phyloP scores from a whole-genome alignment of 1,140 invertebrate species.

The Latrodectus geometricus region DNA sequence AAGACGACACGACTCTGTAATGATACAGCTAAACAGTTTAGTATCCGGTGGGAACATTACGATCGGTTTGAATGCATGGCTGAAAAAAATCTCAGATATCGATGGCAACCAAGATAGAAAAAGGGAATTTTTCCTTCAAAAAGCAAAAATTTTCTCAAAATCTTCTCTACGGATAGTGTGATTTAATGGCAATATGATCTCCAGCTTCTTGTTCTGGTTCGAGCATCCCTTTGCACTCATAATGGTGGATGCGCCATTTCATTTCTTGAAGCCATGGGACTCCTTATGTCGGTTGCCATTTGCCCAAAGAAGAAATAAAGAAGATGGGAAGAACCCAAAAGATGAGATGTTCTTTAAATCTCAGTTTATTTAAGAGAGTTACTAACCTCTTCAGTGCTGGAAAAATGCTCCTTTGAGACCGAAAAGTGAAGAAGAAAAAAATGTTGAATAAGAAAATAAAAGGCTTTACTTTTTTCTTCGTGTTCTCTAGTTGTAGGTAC shows the following conservation, averaged over 20 bases:
- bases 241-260: constrained; percentile 31
- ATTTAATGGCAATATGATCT: constrained; percentile 50
- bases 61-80: neutral
- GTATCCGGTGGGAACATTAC: neutral
- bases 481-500: neutral
- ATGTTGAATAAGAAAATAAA: neutral
- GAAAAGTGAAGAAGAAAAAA: neutral
- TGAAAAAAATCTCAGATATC: neutral
- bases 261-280: constrained; percentile 38
- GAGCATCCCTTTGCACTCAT: constrained; percentile 32
- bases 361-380: constrained; percentile 34
- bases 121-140: neutral
- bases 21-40: constrained; percentile 40
- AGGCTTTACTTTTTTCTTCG: neutral
- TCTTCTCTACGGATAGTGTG: constrained; percentile 16
- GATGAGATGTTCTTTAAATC: constrained; percentile 35
- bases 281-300: constrained; percentile 17
- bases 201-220: neutral
- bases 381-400: neutral
- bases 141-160: neutral
- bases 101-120: neutral
- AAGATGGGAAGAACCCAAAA: neutral
- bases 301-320: neutral
- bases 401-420: neutral
- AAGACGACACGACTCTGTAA: constrained; percentile 13